These are phyloP conservation scores for Takifugu rubripes DNA, from an alignment of 2,797 vertebrate genomes.

Conservation along the genomic window DNA sequence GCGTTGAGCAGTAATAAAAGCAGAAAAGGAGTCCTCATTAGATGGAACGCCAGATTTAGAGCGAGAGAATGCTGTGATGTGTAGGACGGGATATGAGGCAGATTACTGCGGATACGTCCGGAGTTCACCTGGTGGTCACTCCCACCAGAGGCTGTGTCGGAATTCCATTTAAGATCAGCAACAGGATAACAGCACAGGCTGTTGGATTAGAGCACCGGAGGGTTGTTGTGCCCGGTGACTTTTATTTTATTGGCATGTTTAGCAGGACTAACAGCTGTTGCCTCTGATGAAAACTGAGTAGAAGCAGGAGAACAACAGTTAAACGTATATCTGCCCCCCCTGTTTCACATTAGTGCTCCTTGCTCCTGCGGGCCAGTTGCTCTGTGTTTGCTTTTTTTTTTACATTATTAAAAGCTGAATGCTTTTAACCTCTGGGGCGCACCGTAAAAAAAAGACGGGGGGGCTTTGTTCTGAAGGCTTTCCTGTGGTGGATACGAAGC, in stretches of 20 bases:
- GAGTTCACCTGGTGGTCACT: slow-evolving; percentile 64
- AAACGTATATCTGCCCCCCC: slow-evolving; percentile 6
- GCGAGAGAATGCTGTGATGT: slow-evolving; percentile 35
- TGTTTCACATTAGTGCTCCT: slow-evolving; percentile 24
- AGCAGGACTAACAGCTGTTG: slow-evolving; percentile 17
- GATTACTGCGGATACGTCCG: slow-evolving; percentile 57
- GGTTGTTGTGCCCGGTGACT: slow-evolving; percentile 41
- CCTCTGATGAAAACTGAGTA: slow-evolving; percentile 17
- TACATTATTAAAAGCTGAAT: slow-evolving; percentile 9
- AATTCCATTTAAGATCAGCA: slow-evolving; percentile 62
- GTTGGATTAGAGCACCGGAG: slow-evolving; percentile 44
- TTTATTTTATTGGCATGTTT: slow-evolving; percentile 20
- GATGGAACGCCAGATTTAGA: slow-evolving; percentile 35
- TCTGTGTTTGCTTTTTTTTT: slow-evolving; percentile 17
- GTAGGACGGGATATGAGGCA: slow-evolving; percentile 49
- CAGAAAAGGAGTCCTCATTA: slow-evolving; percentile 36
- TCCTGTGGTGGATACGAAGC: slow-evolving; percentile 49
- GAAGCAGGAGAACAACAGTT: slow-evolving; percentile 28
- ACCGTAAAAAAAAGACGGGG: slow-evolving; percentile 10
- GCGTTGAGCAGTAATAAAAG: slow-evolving; percentile 24
- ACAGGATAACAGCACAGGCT: slow-evolving; percentile 40
- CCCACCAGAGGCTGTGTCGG: slow-evolving; percentile 29
- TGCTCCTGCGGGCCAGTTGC: slow-evolving; percentile 5
- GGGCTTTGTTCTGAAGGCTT: slow-evolving; percentile 55
- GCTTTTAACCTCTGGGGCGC: slow-evolving; percentile 27